These are phyloP conservation scores for Tylochromis polylepis DNA, from an alignment of 2,113 vertebrate species.

Conservation along the genomic window DNA sequence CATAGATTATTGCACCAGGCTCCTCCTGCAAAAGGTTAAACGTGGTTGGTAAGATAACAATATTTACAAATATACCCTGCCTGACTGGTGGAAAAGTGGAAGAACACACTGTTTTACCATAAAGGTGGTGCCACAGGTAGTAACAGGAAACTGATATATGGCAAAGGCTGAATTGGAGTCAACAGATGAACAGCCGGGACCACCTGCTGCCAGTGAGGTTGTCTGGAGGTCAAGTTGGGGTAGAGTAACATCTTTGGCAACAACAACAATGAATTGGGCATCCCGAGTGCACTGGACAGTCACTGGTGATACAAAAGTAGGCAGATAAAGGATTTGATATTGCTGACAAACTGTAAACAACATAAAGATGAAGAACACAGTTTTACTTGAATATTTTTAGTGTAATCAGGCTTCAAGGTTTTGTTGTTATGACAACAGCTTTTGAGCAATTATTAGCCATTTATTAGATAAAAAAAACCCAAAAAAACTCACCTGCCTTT, in stretches of 20 bases:
- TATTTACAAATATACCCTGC: not conserved
- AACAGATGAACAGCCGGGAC: constrained; percentile 27
- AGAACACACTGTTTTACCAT: constrained; percentile 31
- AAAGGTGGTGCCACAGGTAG: constrained; percentile 53
- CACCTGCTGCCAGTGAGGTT: constrained; percentile 15
- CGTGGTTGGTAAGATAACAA: not conserved
- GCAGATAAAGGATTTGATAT: not conserved
- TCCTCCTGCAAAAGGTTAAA: constrained; percentile 49
- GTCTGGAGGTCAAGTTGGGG: constrained; percentile 48
- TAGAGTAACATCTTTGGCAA: constrained; percentile 51
- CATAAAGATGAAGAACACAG: not conserved
- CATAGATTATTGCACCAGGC: constrained; percentile 55
- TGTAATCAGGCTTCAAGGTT: not conserved
- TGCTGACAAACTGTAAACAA: not conserved
- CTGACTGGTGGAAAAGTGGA: not conserved
- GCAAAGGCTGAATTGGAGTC: constrained; percentile 56
- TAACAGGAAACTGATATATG: constrained; percentile 66
- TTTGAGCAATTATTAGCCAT: not conserved
- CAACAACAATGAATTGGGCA: constrained; percentile 64
- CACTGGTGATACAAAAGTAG: constrained; percentile 40
- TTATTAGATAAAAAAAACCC: not conserved
- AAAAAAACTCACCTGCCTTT: constrained; percentile 43
- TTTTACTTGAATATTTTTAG: not conserved
- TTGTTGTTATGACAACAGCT: not conserved
- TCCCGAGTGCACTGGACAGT: constrained; percentile 70